Base-by-base conservation (phyloP, 2,113 vertebrate genomes). In the Helogale parvula region DNA sequence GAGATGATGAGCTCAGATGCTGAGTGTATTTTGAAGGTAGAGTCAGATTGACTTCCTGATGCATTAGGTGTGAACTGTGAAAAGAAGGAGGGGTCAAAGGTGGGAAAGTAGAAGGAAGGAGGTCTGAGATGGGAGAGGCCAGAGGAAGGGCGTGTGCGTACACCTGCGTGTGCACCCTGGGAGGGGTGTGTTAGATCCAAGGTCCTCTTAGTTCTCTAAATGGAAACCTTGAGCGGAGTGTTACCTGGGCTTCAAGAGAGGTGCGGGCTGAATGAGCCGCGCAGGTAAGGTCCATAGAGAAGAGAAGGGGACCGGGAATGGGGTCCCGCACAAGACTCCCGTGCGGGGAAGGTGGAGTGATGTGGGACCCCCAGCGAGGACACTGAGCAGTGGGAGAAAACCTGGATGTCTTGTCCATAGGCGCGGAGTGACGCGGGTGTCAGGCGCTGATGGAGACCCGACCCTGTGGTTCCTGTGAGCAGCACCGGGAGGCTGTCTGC, bases 341-440 rank as follows among this genome's bases (percentile, higher is more conserved):
- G 7, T 2, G 33, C 3, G 29, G 31, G 27, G 41, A 60, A 65
- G 66, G 7, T 33, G 14, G n/a, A 6, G 9, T 38, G 66, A 29
- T 1, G 1, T 4, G 35, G 23, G 7, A 21, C 15, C 77, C 33
- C 29, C 14, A 45, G 60, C 29, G 38, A 65, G 17, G 17, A 17
- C n/a, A 47, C 11, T 23, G 54, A 27, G 7, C 16, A 9, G 29
- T 1, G 1, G 11, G 23, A 71, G 38, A 41, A n/a, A 33, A 52
- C 23, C 33, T 41, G 12, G 38, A 71, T 4, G 11, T 52, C 57
- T 25, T 35, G 17, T 29, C 45, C 19, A n/a, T 2, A 3, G 8
- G 9, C 0, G 16, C 0, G 5, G 41, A 11, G 35, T 23, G 3
- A 31, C 5, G 5, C 13, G 33, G 2, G 3, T 19, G 29, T 35